Evolutionary conservation across 2,888 invertebrate genomes (phyloP), one percentile per base, ranked within the genome.

Genomic region (Oscheius myriophilus): DNA sequence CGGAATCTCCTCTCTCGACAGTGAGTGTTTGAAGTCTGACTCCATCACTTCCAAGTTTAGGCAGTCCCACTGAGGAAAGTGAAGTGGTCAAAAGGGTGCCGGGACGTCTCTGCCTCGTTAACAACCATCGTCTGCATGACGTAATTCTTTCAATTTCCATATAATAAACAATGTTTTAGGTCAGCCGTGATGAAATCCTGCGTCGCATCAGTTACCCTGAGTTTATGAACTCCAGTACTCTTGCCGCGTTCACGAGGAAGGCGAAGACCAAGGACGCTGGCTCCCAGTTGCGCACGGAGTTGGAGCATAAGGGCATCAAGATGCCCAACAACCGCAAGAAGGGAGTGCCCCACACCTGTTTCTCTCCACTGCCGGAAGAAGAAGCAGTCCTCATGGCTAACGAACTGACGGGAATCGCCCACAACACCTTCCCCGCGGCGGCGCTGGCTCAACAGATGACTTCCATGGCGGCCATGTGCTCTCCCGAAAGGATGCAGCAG

Each of bases 211-310:
- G 43, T 4, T 11, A 18, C 25, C 66, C 66, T 9, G 66, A 66
- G 23, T 39, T 21, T 14, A 55, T 66, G 66, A 66, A 46, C 23
- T 52, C 52, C 26, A 66, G 66, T 41, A 57, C 66, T 9, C 12
- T 66, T n/a, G 57, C 46, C 14, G 55, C 66, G n/a, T 41, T 49
- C 12, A 14, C 49, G 14, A 45, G 66, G 45, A 45, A 51, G 41
- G 66, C 66, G 1, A 66, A 66, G 39, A 49, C 51, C 57, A 55
- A 66, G 39, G 58, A 42, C 25, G 66, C 57, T 18, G 66, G 66
- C 18, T n/a, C 33, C 33, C 25, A 21, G 21, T 23, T 66, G 66
- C 26, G 66, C 12, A 9, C 21, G n/a, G 52, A 66, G 2, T 39
- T 66, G 21, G 46, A 57, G 23, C 26, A 58, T 14, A 3, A 16